A percentile compares a stretch with the other conserved stretches of the same genome.
These are phyloP conservation scores for Arbacia lixula DNA, from an alignment of 53 echinoderm and acorn worm species.

Conservation along the genomic window DNA sequence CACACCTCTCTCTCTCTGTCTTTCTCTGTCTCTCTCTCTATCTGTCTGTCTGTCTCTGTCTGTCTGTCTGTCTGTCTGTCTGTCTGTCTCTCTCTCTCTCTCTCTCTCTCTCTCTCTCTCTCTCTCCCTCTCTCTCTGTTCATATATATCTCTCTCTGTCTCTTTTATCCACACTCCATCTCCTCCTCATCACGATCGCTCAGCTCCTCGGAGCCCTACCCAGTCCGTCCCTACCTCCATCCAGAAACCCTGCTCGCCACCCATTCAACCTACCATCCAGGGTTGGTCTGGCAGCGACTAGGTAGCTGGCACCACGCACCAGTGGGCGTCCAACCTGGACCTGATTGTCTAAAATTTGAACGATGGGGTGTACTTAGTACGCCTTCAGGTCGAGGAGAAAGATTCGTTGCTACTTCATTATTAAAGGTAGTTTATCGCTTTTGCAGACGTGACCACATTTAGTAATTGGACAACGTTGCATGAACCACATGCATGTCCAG, in stretches of 20 bases:
- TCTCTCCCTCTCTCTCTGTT: background rate
- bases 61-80: background rate
- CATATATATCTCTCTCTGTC: background rate
- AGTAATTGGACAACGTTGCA: too few species aligned
- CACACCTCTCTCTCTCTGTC: background rate
- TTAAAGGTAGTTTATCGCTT: background rate
- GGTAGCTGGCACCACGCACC: conserved; percentile 43
- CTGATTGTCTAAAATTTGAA: conserved; percentile 29
- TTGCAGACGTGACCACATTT: too few species aligned
- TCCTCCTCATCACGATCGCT: background rate
- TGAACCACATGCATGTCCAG: too few species aligned
- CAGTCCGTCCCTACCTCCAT: too few species aligned
- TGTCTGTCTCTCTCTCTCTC: background rate
- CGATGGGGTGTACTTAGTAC: conserved; percentile 46
- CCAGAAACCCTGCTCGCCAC: too few species aligned
- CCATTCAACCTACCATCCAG: conserved; percentile 28
- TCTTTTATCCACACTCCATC: background rate
- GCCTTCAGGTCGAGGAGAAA: background rate
- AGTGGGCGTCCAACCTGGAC: conserved; percentile 23
- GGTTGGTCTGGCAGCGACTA: conserved; percentile 39
- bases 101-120: background rate
- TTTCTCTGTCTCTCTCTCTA: background rate
- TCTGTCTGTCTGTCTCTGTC: background rate
- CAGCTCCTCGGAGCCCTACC: too few species aligned
- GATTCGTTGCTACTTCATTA: background rate